phyloP scores from a whole-genome alignment of 2,888 invertebrate genomes.

The Lasioglossum marginatum region DNA sequence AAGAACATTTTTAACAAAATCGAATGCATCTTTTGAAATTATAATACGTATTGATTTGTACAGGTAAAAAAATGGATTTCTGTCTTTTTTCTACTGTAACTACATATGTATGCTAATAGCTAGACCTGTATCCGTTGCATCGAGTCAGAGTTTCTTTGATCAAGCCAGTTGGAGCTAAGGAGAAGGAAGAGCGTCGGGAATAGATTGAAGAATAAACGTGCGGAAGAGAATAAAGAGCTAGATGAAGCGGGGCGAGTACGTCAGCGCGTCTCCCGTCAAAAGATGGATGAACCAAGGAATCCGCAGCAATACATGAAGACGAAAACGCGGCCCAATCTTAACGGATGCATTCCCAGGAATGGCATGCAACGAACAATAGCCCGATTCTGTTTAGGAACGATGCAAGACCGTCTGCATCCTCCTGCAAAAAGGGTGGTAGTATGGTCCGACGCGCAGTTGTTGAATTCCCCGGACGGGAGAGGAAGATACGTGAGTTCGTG shows the following conservation, averaged over 20 bases:
- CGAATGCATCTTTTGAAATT: no score
- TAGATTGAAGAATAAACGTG: slow-evolving; percentile 32
- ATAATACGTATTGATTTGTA: no score
- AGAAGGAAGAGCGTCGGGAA: slow-evolving; percentile 1
- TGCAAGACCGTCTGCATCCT: slow-evolving; percentile 23
- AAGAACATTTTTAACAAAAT: no score
- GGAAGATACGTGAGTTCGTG: slow-evolving; percentile 29
- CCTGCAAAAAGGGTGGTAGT: not conserved
- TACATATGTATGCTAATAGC: no score
- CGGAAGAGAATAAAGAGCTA: slow-evolving; percentile 13
- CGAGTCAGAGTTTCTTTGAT: not conserved
- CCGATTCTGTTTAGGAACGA: slow-evolving; percentile 59
- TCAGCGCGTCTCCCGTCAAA: slow-evolving; percentile 59
- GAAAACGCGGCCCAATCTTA: slow-evolving; percentile 57
- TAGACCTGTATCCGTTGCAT: not conserved
- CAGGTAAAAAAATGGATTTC: not conserved
- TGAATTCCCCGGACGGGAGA: slow-evolving; percentile 13
- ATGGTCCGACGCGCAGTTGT: slow-evolving; percentile 31
- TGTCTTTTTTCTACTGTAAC: no score
- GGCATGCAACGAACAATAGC: slow-evolving; percentile 58
- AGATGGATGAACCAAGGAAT: slow-evolving; percentile 68
- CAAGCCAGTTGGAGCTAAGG: slow-evolving; percentile 26
- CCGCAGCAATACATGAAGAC: slow-evolving; percentile 55
- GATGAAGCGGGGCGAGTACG: slow-evolving; percentile 39
- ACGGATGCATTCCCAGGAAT: slow-evolving; percentile 58